Evolutionary conservation across 2,888 invertebrate genomes (phyloP), one percentile per base, ranked within the genome.

Genomic region (Microctonus hyperodae): DNA sequence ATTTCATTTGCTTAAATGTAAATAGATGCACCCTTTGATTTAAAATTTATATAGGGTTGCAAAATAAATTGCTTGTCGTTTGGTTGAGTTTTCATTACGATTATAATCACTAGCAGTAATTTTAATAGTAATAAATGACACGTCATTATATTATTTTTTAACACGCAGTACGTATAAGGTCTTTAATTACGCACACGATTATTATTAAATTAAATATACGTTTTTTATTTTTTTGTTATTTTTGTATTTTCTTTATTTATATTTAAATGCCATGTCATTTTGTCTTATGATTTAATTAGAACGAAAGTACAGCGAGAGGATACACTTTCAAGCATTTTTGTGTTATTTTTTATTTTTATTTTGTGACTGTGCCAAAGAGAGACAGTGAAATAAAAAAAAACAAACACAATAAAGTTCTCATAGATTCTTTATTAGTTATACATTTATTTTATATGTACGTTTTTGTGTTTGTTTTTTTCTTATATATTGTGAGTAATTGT

Each of bases 91-190:
- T 40, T 44, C 51, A 16, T 68, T 57, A 59, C 51, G 31, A 59
- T 61, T 58, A 50, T 44, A 51, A 50, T 28, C 16, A 44, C 20
- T 51, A 1, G 20, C 31, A 31, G 44, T 20, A 51, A 20, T 59
- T 65, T 55, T 28, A 60, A 60, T 23, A 16, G 55, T 55, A 33
- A 55, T 55, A 7, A 44, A 44, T 44, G 16, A 44, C n/a, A 55
- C 55, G 67, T 69, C 53, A 50, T 67, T 31, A 58, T 25, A 40
- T 44, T 50, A 44, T 56, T 23, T 55, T n/a, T 44, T 16, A 44
- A 62, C 58, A 65, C 57, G 60, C 65, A 64, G 57, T 72, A 71
- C 71, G 71, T 72, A 72, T 67, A 50, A 65, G 67, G 64, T 72
- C 64, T 67, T 58, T 64, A 70, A 68, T 66, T 68, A 56, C 56